Base-by-base conservation (phyloP, 2,113 vertebrate species). In the Brachyhypopomus gauderio region DNA sequence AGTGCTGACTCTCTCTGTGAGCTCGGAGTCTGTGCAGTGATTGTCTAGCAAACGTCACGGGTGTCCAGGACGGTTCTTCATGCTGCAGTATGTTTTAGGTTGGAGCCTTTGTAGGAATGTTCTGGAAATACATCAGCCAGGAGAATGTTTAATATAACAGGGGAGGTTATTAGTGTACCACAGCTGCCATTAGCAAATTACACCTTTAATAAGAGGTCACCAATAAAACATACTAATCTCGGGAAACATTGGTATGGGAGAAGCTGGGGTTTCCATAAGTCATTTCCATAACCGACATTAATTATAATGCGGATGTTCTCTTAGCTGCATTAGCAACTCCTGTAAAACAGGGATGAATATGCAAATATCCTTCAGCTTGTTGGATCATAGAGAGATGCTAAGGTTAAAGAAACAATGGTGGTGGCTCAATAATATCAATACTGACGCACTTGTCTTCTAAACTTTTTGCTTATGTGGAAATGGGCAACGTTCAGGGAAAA, bases 361-460 rank as follows among this genome's bases (percentile, higher is more conserved):
- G 38, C 36, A 70, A 38, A 41, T 41, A 38, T 41, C 9, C 20
- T 19, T 70, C 20, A 6, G 16, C 8, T 4, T 70, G 36, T 66
- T 30, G 16, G 63, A n/a, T 20, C 36, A 12, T 20, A 41, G 66
- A 70, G 66, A 41, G 7, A 12, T 72, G 67, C 77, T 25, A 48
- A 52, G 73, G 41, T 52, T 70, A 4, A 12, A 48, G 59, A 27
- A 41, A 27, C n/a, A 23, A 34, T 55, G 64, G 8, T 1, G 34
- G 19, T 20, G 38, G 59, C 63, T 77, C 74, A 77, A 45, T 72
- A 22, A 25, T 77, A 55, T 82, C 63, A 66, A 38, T 20, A 41
- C 41, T 70, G 66, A 67, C 34, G 34, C 17, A 17, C 38, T 19
- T 25, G 12, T 14, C 55, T 45, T 64, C 38, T 19, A 45, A 17